Base-by-base conservation (phyloP, 2,113 vertebrate genomes). In the Melanotaenia duboulayi region DNA sequence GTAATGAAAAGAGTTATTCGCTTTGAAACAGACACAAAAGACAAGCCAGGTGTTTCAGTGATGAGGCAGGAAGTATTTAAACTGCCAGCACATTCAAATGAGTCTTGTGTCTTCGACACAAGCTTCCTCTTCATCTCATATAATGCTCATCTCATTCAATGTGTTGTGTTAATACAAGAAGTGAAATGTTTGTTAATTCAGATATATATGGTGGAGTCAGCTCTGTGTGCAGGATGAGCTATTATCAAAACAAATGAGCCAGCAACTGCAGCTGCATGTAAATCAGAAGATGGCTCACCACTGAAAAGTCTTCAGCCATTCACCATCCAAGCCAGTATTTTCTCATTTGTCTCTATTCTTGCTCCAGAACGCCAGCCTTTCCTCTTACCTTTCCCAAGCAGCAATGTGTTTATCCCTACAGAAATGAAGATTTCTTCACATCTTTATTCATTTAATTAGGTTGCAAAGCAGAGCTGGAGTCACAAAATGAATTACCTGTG, bases 371-470 rank as follows among this genome's bases (percentile, higher is more conserved):
- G 71, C 55, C 81, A 73, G 58, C 71, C 51, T 72, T 74, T 74
- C 77, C 73, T 85, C 65, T 61, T 84, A 78, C 83, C 63, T 87
- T 78, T 81, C 75, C 73, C 52, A 59, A 71, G 70, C 78, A 68
- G 81, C 75, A 73, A 79, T 76, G 83, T 86, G 80, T 89, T 91
- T 84, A 86, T 88, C 86, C 84, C 85, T 65, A 65, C 46, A 64
- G 82, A 91, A 92, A 87, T 84, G 65, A 90, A 89, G 81, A 75
- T 65, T 90, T 85, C 69, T 77, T 89, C 78, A 85, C 77, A 86
- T 87, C 89, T 88, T 89, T 81, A 85, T 86, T 90, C 84, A 82
- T 89, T 89, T 90, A 89, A 92, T 92, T 91, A 85, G 81, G 84
- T 78, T 73, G 67, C 85, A 84, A 87, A 85, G 82, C 80, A 74